Conservation (phyloP, 2,888 invertebrate species). For the Phyllotreta striolata region DNA sequence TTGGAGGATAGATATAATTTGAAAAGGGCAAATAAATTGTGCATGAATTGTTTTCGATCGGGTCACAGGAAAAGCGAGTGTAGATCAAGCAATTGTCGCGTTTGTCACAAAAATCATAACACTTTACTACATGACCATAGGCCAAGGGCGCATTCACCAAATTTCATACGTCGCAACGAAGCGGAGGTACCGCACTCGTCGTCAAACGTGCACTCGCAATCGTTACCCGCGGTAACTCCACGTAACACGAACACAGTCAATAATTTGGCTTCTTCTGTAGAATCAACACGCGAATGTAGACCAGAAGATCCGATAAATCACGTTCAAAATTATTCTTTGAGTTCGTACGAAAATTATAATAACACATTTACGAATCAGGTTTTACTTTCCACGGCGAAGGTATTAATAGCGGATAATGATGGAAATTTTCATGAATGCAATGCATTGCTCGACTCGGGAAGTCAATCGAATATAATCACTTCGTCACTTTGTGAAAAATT, state of each 20-base stretch:
- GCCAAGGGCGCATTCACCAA: background rate
- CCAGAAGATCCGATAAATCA: background rate
- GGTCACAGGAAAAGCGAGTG: constrained; percentile 15
- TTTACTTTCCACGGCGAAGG: constrained; percentile 23
- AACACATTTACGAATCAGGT: background rate
- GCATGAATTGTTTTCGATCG: constrained; percentile 17
- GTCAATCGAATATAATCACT: constrained; percentile 36
- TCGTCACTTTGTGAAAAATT: constrained; percentile 28
- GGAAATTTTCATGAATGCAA: constrained; percentile 24
- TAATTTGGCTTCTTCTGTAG: background rate
- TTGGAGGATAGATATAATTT: constrained; percentile 4
- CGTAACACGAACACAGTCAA: background rate
- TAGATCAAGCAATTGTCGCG: constrained; percentile 2
- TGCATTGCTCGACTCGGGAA: constrained; percentile 33
- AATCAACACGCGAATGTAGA: background rate
- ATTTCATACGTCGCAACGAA: background rate
- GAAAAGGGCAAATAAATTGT: constrained; percentile 2
- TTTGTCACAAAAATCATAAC: constrained; percentile 16
- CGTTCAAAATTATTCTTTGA: constrained; percentile 2
- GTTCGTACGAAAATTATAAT: background rate
- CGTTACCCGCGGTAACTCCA: background rate
- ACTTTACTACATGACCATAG: constrained; percentile 3
- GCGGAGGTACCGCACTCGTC: too few species aligned
- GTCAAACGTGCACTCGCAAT: background rate
- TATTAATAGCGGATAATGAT: constrained; percentile 23